phyloP scores from a whole-genome alignment of 1,140 invertebrate species.

The Halotydeus destructor region DNA sequence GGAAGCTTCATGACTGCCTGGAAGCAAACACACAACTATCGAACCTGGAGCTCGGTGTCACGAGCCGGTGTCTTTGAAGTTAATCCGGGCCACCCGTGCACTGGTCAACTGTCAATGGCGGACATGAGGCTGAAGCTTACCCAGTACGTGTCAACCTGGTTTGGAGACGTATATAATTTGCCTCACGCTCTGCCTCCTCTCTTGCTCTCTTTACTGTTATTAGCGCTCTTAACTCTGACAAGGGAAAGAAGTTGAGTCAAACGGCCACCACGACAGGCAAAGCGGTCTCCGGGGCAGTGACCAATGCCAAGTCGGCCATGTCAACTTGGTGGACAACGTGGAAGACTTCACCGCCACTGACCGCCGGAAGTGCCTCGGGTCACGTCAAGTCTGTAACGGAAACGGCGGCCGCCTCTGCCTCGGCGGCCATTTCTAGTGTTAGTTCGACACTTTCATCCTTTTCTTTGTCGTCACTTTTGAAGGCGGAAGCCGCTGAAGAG shows the following conservation, averaged over 20 bases:
- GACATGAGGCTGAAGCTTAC: constrained; percentile 2
- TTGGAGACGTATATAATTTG: background rate
- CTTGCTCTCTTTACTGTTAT: background rate
- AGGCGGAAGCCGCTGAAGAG: too few species aligned
- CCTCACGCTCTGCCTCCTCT: background rate
- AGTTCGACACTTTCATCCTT: too few species aligned
- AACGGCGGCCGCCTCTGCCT: too few species aligned
- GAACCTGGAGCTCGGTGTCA: constrained; percentile 45
- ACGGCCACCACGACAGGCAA: background rate
- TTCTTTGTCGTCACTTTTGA: too few species aligned
- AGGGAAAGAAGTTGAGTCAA: constrained; percentile 4
- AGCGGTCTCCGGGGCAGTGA: background rate
- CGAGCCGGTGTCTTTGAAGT: constrained; percentile 39
- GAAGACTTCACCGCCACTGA: too few species aligned
- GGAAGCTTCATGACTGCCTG: constrained; percentile 58
- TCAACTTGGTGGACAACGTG: too few species aligned
- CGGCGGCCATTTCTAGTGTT: too few species aligned
- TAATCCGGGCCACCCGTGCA: constrained; percentile 31
- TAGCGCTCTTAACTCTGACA: background rate
- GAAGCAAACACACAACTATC: constrained; percentile 68
- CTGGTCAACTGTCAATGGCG: constrained; percentile 2
- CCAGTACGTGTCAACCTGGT: background rate
- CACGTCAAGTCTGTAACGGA: too few species aligned
- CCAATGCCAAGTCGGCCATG: background rate
- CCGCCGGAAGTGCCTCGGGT: too few species aligned